Conservation (phyloP, 2,888 invertebrate genomes). For the Thymelicus lineola region DNA sequence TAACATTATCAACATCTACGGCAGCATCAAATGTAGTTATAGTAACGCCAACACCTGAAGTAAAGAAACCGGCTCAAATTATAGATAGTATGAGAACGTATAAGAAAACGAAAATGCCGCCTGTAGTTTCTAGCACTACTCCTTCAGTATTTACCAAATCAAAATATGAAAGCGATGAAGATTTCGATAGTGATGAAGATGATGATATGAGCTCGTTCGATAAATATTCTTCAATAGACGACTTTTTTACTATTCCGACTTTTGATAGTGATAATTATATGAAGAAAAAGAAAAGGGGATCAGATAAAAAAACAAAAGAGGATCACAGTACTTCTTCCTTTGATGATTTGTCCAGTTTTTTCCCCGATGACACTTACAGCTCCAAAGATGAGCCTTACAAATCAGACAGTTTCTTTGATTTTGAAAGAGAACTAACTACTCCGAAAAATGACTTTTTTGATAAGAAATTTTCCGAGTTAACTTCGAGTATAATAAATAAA, state of each 20-base stretch:
- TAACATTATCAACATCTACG: slow-evolving; percentile 51
- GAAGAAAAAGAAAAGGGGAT: slow-evolving; percentile 57
- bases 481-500: slow-evolving; percentile 81
- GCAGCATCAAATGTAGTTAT: slow-evolving; percentile 63
- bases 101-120: slow-evolving; percentile 71
- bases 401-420: slow-evolving; percentile 70
- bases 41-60: slow-evolving; percentile 76
- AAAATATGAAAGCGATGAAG: slow-evolving; percentile 53
- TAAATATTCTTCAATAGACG: slow-evolving; percentile 78
- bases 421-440: slow-evolving; percentile 79
- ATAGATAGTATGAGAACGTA: slow-evolving; percentile 70
- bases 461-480: slow-evolving; percentile 79
- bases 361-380: slow-evolving; percentile 61
- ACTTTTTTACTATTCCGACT: slow-evolving; percentile 80
- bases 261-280: slow-evolving; percentile 67
- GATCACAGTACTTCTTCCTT: slow-evolving; percentile 65
- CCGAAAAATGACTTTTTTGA: slow-evolving; percentile 83
- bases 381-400: slow-evolving; percentile 66
- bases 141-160: slow-evolving; percentile 52
- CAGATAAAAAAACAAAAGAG: slow-evolving; percentile 63
- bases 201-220: slow-evolving; percentile 64
- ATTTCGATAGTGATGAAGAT: slow-evolving; percentile 52
- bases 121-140: slow-evolving; percentile 53
- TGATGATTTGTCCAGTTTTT: slow-evolving; percentile 65
- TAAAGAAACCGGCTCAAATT: slow-evolving; percentile 70